These are phyloP conservation scores for Oryzias dopingdopingensis DNA, from an alignment of 2,797 vertebrate species.

Conservation along the genomic window DNA sequence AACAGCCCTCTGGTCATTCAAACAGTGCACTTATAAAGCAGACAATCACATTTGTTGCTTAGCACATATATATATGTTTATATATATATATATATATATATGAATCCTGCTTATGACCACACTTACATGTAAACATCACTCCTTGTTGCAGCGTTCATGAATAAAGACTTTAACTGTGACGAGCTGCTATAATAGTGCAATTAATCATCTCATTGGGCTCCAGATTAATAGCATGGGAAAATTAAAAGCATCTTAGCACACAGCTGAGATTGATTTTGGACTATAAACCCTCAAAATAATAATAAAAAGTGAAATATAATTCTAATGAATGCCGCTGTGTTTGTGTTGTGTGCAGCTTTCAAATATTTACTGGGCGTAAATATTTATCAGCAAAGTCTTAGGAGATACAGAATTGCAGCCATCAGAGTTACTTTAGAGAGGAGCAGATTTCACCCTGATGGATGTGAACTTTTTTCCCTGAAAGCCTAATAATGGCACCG, in stretches of 20 bases:
- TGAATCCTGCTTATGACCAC: constrained; percentile 44
- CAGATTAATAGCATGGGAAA: constrained; percentile 69
- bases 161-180: constrained; percentile 52
- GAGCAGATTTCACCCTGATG: constrained; percentile 54
- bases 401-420: constrained; percentile 41
- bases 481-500: constrained; percentile 62
- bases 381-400: constrained; percentile 65
- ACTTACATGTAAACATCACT: constrained; percentile 70
- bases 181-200: constrained; percentile 59
- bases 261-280: constrained; percentile 63
- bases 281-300: constrained; percentile 44
- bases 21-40: background rate
- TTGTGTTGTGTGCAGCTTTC: constrained; percentile 46
- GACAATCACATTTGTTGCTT: too few species aligned
- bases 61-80: too few species aligned
- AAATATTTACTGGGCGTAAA: constrained; percentile 67
- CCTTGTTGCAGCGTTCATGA: constrained; percentile 45
- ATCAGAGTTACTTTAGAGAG: constrained; percentile 42
- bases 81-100: constrained; percentile 8
- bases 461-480: constrained; percentile 50
- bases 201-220: constrained; percentile 70
- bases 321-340: constrained; percentile 51
- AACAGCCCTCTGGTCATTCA: constrained; percentile 28
- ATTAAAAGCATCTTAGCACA: constrained; percentile 66
- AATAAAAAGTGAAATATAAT: constrained; percentile 62